These are phyloP conservation scores for Scopus umbretta DNA, from an alignment of 2,113 vertebrate genomes.

Conservation along the genomic window DNA sequence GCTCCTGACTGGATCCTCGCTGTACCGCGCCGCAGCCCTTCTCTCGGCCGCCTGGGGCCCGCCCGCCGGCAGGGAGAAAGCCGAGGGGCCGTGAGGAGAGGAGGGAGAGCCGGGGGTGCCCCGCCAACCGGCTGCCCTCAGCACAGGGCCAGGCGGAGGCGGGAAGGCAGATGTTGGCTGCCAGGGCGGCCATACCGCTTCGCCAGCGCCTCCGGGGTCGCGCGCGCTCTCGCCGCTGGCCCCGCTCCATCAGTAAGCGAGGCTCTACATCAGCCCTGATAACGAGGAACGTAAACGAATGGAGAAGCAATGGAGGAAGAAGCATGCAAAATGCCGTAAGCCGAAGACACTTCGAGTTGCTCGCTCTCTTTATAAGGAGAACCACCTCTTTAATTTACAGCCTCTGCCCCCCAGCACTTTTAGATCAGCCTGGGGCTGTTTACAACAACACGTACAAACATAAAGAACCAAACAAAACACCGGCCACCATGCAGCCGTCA, in stretches of 20 bases:
- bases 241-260: neutral
- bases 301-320: neutral
- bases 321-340: neutral
- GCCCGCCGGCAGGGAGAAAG: neutral
- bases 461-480: neutral
- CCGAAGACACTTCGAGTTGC: neutral
- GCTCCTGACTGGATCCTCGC: no score
- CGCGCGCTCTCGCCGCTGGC: rapidly evolving
- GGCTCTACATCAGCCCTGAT: neutral
- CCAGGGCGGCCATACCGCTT: neutral
- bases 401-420: neutral
- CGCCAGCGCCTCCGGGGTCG: neutral
- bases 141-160: rapidly evolving
- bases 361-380: neutral
- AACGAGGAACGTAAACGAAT: neutral
- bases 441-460: neutral
- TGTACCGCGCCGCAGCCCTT: no score
- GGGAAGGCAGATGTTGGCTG: neutral
- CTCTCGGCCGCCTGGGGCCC: neutral
- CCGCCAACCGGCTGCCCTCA: neutral
- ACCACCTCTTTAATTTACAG: neutral
- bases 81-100: neutral
- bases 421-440: neutral
- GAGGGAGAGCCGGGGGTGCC: neutral
- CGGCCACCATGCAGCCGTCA: neutral